A percentile compares a stretch with the other conserved stretches of the same genome.
phyloP scores from a whole-genome alignment of 2,113 vertebrate species.

The Oenanthe oenanthe region DNA sequence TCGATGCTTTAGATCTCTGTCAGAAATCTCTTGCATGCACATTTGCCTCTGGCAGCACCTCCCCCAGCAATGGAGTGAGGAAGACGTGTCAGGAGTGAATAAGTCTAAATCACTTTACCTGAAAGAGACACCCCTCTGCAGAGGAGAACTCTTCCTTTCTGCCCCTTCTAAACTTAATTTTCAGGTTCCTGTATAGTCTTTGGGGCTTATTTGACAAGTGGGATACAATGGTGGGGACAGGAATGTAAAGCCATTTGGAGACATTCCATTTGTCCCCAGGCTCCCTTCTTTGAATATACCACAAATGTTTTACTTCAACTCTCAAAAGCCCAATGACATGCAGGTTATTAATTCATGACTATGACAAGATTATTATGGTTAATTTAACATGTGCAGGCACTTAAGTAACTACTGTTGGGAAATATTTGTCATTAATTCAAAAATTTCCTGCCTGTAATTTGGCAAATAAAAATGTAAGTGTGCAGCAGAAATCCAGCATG shows the following conservation, averaged over 20 bases:
- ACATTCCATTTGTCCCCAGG: neutral
- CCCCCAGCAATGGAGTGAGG: neutral
- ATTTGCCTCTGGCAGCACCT: neutral
- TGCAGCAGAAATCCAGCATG: conserved; percentile 5
- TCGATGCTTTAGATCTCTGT: neutral
- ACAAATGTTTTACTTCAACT: neutral
- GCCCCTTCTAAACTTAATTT: neutral
- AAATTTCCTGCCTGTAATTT: conserved; percentile 22
- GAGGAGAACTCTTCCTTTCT: neutral
- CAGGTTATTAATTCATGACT: conserved; percentile 40
- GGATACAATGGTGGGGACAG: neutral
- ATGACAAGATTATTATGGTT: conserved; percentile 39
- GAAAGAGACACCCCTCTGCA: neutral
- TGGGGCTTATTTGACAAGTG: neutral
- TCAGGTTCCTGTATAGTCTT: neutral
- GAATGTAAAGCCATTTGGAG: neutral
- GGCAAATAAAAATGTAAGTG: neutral
- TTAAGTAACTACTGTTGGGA: conserved; percentile 56
- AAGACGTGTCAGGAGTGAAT: neutral
- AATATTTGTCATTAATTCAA: conserved; percentile 50
- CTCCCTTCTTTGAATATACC: neutral
- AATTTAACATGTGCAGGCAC: conserved; percentile 41
- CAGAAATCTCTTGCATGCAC: neutral
- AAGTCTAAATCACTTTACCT: neutral
- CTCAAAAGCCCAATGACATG: neutral